A percentile compares a stretch with the other conserved stretches of the same genome.
phyloP scores from a whole-genome alignment of 2,113 vertebrate species.

The Pterocles gutturalis region DNA sequence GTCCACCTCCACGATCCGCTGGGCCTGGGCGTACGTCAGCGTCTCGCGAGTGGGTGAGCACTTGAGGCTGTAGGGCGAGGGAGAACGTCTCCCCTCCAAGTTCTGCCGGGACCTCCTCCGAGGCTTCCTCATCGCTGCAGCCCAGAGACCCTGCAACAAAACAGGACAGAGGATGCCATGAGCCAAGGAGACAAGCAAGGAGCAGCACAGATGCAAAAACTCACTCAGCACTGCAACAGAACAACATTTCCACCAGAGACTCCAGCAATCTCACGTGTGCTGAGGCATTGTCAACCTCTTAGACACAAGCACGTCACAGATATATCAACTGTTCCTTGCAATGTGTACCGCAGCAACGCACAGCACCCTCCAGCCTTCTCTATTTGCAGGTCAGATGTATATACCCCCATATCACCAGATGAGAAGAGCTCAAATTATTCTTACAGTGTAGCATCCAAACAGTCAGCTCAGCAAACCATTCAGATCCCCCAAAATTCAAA shows the following conservation, averaged over 20 bases:
- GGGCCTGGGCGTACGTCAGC: slow-evolving; percentile 92
- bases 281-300: background rate
- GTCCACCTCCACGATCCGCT: slow-evolving; percentile 96
- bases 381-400: background rate
- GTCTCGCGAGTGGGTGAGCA: slow-evolving; percentile 91
- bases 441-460: background rate
- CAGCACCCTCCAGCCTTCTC: background rate
- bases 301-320: background rate
- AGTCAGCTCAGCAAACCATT: background rate
- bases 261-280: background rate
- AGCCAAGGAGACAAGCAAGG: background rate
- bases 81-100: slow-evolving; percentile 81
- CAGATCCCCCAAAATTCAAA: background rate
- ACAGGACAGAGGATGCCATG: background rate
- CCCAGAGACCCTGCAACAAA: background rate
- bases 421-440: background rate
- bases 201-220: background rate
- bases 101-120: slow-evolving; percentile 85
- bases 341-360: background rate
- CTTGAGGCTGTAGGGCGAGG: slow-evolving; percentile 92
- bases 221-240: fast-evolving
- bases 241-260: background rate
- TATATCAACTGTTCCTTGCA: background rate
- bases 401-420: background rate
- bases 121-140: slow-evolving; percentile 90